Evolutionary conservation across 2,888 invertebrate species (phyloP).

Genomic region (Eristalinus aeneus): DNA sequence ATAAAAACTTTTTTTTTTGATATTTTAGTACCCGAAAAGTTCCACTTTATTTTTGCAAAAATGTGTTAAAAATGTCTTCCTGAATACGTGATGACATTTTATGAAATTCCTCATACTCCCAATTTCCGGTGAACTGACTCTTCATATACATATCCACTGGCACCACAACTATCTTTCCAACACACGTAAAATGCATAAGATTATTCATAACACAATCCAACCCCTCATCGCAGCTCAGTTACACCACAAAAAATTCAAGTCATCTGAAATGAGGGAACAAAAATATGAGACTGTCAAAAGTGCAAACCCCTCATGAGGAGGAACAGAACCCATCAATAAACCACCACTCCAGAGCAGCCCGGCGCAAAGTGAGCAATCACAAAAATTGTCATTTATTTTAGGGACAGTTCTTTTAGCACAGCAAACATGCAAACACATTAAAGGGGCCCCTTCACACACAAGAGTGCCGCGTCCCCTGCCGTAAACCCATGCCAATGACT

Average conservation of each 20-base stretch:
- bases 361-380: conserved; percentile 67
- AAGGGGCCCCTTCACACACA: conserved; percentile 35
- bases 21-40: too few relatives aligned
- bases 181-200: conserved; percentile 43
- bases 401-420: conserved; percentile 70
- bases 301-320: conserved; percentile 32
- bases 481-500: conserved; percentile 47
- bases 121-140: background rate
- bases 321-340: conserved; percentile 46
- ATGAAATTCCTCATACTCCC: too few relatives aligned
- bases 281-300: conserved; percentile 48
- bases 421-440: conserved; percentile 70
- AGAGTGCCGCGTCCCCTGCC: conserved; percentile 23
- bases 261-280: conserved; percentile 13
- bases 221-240: conserved; percentile 13
- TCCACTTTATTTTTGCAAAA: too few relatives aligned
- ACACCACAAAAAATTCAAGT: background rate
- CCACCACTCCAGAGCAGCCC: conserved; percentile 12
- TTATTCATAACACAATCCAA: conserved; percentile 9
- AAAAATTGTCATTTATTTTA: conserved; percentile 70
- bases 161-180: background rate
- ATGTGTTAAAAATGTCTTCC: too few relatives aligned
- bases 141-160: background rate
- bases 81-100: too few relatives aligned
- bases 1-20: too few relatives aligned